Evolutionary conservation across 2,888 invertebrate species (phyloP).

Genomic region (Lucinisca nassula): DNA sequence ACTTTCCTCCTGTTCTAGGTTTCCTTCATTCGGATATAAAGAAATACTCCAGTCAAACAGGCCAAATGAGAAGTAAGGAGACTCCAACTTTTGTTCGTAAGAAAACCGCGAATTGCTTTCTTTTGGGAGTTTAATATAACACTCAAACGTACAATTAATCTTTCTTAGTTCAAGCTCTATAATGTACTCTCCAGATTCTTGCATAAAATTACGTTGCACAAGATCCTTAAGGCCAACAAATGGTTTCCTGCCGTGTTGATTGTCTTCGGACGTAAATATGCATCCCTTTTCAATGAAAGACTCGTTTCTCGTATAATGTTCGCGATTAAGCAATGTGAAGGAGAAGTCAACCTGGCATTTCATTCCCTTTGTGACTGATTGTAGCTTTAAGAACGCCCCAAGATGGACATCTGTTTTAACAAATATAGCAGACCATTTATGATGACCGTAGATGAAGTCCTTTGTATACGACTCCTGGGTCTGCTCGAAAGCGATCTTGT

Average conservation of each 20-base stretch:
- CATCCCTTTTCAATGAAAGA: conserved; percentile 93
- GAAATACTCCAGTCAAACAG: conserved; percentile 94
- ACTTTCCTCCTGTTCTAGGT: conserved; percentile 81
- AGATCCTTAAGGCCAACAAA: conserved; percentile 86
- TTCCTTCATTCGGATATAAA: conserved; percentile 84
- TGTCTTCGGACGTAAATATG: conserved; percentile 87
- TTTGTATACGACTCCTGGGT: conserved; percentile 94
- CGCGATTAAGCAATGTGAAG: conserved; percentile 93
- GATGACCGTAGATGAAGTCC: conserved; percentile 94
- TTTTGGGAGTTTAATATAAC: conserved; percentile 89
- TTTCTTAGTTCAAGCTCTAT: conserved; percentile 94
- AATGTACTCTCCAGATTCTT: conserved; percentile 94
- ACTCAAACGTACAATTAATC: conserved; percentile 93
- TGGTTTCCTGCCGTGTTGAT: conserved; percentile 83
- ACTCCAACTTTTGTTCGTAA: conserved; percentile 89
- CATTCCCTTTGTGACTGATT: conserved; percentile 93
- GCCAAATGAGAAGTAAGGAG: conserved; percentile 93
- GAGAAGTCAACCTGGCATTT: conserved; percentile 94
- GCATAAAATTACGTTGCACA: conserved; percentile 91
- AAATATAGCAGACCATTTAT: conserved; percentile 94
- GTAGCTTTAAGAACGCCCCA: conserved; percentile 94
- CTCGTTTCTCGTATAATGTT: conserved; percentile 95
- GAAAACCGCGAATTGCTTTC: conserved; percentile 76
- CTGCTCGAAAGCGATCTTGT: conserved; percentile 93
- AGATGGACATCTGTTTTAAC: conserved; percentile 93